A percentile compares a stretch with the other conserved stretches of the same genome.
These are phyloP conservation scores for Amblyornis subalaris DNA, from an alignment of 2,113 vertebrate species.

Conservation along the genomic window DNA sequence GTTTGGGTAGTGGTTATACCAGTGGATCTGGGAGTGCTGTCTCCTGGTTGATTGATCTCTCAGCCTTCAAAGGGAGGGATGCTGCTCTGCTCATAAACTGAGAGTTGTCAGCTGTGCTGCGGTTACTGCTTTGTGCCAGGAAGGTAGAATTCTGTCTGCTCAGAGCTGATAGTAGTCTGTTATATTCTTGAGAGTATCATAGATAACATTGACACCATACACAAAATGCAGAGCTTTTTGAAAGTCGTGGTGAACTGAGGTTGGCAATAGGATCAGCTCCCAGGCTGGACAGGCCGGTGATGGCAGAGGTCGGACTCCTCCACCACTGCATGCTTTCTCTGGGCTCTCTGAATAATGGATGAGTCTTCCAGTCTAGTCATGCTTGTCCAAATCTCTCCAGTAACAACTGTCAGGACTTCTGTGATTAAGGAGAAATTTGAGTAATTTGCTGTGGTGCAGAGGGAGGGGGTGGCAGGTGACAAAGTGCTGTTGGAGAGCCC, in stretches of 20 bases:
- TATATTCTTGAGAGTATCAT: neutral
- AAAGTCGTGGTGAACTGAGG: fast-evolving
- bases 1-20: neutral
- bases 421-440: neutral
- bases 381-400: fast-evolving
- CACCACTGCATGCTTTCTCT: neutral
- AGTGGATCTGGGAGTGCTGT: fast-evolving
- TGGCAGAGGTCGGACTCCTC: neutral
- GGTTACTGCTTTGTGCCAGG: neutral
- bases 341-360: neutral
- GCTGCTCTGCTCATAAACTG: neutral
- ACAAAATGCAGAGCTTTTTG: neutral
- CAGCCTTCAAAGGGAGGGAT: neutral
- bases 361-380: neutral
- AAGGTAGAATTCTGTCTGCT: neutral
- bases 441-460: fast-evolving
- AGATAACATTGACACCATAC: neutral
- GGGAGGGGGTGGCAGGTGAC: neutral
- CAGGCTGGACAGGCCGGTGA: neutral
- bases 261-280: neutral
- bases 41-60: neutral
- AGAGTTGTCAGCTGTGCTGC: neutral
- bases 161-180: neutral
- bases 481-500: fast-evolving
- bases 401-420: neutral